Conservation (phyloP, 2,113 vertebrate species). For the Camelus dromedarius region DNA sequence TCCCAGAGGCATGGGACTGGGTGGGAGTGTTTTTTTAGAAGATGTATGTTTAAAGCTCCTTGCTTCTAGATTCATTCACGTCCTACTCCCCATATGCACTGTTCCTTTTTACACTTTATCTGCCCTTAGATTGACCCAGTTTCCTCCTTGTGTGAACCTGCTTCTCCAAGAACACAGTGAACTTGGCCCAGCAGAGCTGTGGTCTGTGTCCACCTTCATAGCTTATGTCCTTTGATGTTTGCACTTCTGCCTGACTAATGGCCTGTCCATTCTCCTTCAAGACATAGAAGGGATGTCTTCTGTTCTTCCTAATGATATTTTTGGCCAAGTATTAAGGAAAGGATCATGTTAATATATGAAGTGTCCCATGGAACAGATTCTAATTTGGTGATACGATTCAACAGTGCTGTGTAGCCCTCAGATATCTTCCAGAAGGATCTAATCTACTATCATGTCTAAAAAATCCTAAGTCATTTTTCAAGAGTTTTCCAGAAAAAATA, state of each 20-base stretch:
- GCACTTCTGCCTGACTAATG: conserved; percentile 47
- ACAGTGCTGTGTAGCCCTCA: background rate
- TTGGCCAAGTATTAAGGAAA: conserved; percentile 43
- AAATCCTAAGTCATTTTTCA: conserved; percentile 17
- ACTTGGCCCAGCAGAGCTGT: conserved; percentile 57
- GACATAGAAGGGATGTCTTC: conserved; percentile 43
- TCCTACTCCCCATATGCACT: background rate
- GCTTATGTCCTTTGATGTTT: conserved; percentile 68
- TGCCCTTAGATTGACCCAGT: conserved; percentile 23
- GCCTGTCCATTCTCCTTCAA: conserved; percentile 51
- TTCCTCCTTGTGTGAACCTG: conserved; percentile 33
- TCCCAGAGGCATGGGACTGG: background rate
- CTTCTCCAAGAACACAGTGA: conserved; percentile 73
- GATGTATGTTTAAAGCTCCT: background rate
- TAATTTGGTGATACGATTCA: conserved; percentile 42
- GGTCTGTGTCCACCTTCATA: conserved; percentile 44
- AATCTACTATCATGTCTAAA: background rate
- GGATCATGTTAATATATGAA: conserved; percentile 45
- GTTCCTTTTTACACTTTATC: conserved; percentile 17
- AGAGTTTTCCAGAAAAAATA: conserved; percentile 11
- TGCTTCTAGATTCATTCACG: background rate
- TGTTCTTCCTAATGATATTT: conserved; percentile 70
- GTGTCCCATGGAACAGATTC: conserved; percentile 25
- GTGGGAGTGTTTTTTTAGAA: background rate
- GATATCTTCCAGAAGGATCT: conserved; percentile 48